phyloP scores from a whole-genome alignment of 2,113 vertebrate species.

The Salvator merianae region DNA sequence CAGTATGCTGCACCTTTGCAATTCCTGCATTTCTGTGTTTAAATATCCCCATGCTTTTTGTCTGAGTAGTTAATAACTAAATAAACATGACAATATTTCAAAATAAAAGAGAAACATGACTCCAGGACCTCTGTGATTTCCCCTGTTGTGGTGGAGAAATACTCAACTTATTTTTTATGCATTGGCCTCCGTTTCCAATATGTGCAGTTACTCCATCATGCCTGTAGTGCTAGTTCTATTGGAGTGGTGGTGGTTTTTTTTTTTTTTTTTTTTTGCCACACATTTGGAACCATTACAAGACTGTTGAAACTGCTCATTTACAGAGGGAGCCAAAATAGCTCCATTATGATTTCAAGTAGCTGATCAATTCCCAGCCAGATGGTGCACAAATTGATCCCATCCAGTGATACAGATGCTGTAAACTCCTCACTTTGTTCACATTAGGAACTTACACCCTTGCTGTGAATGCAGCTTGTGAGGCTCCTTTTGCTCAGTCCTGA shows the following conservation, averaged over 20 bases:
- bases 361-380: slow-evolving; percentile 65
- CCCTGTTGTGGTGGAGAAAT: neutral
- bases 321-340: slow-evolving; percentile 55
- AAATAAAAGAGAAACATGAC: slow-evolving; percentile 12
- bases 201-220: neutral
- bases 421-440: slow-evolving; percentile 42
- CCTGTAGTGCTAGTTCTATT: slow-evolving; percentile 27
- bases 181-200: neutral
- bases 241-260: neutral
- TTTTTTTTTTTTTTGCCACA: slow-evolving; percentile 23
- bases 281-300: slow-evolving; percentile 42
- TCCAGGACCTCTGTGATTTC: neutral
- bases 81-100: neutral
- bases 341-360: slow-evolving; percentile 54
- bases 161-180: neutral
- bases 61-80: slow-evolving; percentile 29
- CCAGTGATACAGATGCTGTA: slow-evolving; percentile 51
- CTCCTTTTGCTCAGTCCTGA: slow-evolving; percentile 37
- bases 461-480: slow-evolving; percentile 44
- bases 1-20: slow-evolving; percentile 55
- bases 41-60: slow-evolving; percentile 3
- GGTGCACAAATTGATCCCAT: slow-evolving; percentile 61
- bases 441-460: slow-evolving; percentile 33
- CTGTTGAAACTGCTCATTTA: slow-evolving; percentile 39
- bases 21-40: slow-evolving; percentile 23